Evolutionary conservation across 2,113 vertebrate genomes (phyloP).

Genomic region (Silurus glanis): DNA sequence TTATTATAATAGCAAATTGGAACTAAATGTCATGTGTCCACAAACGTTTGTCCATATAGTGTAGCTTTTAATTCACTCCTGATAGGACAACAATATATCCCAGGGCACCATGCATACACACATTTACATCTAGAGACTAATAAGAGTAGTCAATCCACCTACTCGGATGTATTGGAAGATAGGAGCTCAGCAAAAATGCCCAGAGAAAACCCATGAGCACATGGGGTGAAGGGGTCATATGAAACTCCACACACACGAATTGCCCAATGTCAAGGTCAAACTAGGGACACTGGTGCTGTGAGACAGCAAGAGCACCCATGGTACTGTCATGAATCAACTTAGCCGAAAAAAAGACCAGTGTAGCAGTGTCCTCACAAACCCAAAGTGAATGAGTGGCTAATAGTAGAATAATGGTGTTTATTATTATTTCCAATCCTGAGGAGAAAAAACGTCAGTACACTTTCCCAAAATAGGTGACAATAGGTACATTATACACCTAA

Average conservation of each 20-base stretch:
- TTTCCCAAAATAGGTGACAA: conserved; percentile 11
- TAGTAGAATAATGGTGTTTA: not conserved
- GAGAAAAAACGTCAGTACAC: not conserved
- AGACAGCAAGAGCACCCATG: not conserved
- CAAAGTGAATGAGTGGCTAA: not conserved
- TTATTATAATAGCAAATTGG: too few relatives aligned
- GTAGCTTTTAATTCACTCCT: not conserved
- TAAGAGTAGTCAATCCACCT: not conserved
- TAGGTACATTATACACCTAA: conserved; percentile 12
- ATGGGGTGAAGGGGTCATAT: too few relatives aligned
- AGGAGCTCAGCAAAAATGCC: not conserved
- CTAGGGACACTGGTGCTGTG: not conserved
- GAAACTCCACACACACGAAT: not conserved
- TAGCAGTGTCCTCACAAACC: not conserved
- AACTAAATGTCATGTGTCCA: too few relatives aligned
- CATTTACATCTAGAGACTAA: not conserved
- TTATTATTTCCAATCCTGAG: not conserved
- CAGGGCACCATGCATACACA: not conserved
- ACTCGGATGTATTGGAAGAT: not conserved
- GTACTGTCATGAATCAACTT: not conserved
- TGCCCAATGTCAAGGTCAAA: not conserved
- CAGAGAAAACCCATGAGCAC: not conserved
- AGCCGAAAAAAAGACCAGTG: not conserved
- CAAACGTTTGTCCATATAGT: too few relatives aligned
- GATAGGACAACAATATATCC: not conserved